Evolutionary conservation across 2,888 invertebrate genomes (phyloP).

Genomic region (Eristalis arbustorum): DNA sequence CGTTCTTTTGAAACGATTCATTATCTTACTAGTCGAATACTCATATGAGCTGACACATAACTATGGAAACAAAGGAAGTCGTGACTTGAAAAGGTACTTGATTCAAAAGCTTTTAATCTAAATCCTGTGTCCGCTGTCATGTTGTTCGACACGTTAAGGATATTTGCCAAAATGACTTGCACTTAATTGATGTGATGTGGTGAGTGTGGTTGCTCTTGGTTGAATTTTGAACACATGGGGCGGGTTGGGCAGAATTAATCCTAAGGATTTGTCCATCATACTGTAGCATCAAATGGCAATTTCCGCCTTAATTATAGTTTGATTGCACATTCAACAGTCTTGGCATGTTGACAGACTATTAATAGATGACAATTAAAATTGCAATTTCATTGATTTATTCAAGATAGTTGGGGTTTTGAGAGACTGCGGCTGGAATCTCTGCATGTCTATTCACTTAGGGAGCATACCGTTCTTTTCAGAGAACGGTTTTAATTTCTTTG

Average conservation of each 20-base stretch:
- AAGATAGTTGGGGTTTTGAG: neutral
- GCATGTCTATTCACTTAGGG: neutral
- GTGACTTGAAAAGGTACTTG: slow-evolving; percentile 28
- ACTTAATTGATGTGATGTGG: slow-evolving; percentile 56
- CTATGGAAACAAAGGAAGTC: slow-evolving; percentile 8
- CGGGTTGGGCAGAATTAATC: slow-evolving; percentile 19
- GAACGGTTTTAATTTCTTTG: no score
- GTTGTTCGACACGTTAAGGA: slow-evolving; percentile 57
- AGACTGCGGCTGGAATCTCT: neutral
- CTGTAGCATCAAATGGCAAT: slow-evolving; percentile 18
- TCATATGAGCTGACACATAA: slow-evolving; percentile 19
- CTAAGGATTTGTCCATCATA: slow-evolving; percentile 45
- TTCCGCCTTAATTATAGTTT: slow-evolving; percentile 43
- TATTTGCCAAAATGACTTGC: slow-evolving; percentile 58
- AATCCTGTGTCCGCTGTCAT: slow-evolving; percentile 64
- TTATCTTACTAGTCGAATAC: neutral
- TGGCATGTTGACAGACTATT: slow-evolving; percentile 50
- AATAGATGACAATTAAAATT: slow-evolving; percentile 34
- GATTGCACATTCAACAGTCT: slow-evolving; percentile 46
- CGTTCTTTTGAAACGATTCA: neutral
- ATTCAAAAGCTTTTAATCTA: slow-evolving; percentile 67
- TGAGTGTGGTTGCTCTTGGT: slow-evolving; percentile 46
- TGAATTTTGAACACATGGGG: neutral
- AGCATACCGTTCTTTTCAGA: no score
- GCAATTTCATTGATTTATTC: neutral